Conservation (phyloP, 2,797 vertebrate genomes). For the Crenichthys baileyi region DNA sequence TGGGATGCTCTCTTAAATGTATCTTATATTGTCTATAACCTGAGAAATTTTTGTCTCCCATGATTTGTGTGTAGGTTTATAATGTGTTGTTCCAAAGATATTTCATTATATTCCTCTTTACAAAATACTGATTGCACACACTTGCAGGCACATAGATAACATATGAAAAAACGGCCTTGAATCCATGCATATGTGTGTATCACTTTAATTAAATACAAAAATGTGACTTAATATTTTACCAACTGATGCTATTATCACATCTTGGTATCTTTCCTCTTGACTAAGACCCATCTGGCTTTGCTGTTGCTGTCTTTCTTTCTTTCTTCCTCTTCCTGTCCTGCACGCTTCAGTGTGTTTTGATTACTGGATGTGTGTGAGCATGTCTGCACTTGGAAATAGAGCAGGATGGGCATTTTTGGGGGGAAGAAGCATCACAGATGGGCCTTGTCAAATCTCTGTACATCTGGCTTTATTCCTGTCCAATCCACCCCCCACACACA, state of each 20-base stretch:
- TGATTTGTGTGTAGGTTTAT: background rate
- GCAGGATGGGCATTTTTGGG: constrained; percentile 54
- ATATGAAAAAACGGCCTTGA: constrained; percentile 5
- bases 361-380: constrained; percentile 56
- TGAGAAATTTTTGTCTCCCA: background rate
- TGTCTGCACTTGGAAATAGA: constrained; percentile 50
- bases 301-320: constrained; percentile 30
- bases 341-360: constrained; percentile 71
- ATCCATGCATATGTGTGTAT: constrained; percentile 8
- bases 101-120: background rate
- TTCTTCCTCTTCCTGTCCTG: constrained; percentile 50
- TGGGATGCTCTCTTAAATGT: background rate
- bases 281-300: constrained; percentile 43
- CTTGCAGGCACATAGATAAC: constrained; percentile 1
- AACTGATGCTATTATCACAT: constrained; percentile 46
- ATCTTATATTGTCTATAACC: background rate
- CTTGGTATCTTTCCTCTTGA: constrained; percentile 30
- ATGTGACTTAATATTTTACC: constrained; percentile 50
- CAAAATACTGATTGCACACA: constrained; percentile 1
- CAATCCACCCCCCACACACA: constrained; percentile 28
- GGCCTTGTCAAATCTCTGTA: constrained; percentile 72
- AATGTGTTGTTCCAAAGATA: background rate
- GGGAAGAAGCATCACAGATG: constrained; percentile 67
- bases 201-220: constrained; percentile 48
- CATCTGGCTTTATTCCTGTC: constrained; percentile 69